These are phyloP conservation scores for Podargus strigoides DNA, from an alignment of 2,797 vertebrate species.

Conservation along the genomic window DNA sequence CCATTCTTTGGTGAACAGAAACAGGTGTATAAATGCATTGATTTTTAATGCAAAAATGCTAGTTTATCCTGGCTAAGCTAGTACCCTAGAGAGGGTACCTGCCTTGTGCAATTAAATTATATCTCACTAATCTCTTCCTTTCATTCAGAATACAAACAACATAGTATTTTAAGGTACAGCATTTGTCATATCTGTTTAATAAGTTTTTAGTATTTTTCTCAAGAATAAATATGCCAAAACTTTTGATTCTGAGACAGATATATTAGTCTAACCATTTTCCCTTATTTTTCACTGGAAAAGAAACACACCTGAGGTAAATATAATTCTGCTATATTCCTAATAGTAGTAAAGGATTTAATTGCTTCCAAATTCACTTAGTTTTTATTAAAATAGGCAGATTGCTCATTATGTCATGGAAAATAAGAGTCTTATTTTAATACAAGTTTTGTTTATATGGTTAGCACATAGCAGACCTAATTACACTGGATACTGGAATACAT, in stretches of 20 bases:
- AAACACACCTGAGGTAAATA: background rate
- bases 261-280: background rate
- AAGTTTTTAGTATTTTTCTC: background rate
- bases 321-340: background rate
- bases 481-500: background rate
- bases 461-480: background rate
- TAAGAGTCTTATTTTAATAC: background rate
- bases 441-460: conserved; percentile 1
- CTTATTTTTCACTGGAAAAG: background rate
- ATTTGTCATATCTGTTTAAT: background rate
- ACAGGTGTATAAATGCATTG: background rate
- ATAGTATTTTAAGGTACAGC: background rate
- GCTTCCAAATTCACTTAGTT: background rate
- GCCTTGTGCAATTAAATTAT: background rate
- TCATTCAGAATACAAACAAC: background rate
- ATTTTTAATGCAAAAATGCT: background rate
- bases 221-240: background rate
- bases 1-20: background rate
- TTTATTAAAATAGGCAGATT: conserved; percentile 22
- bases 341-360: background rate
- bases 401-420: conserved; percentile 19
- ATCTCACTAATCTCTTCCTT: background rate
- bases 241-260: background rate
- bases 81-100: background rate
- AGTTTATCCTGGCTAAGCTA: background rate